Evolutionary conservation across 1,140 invertebrate species (phyloP), one percentile per base, ranked within the genome.

Genomic region (Frieseomelitta varia): DNA sequence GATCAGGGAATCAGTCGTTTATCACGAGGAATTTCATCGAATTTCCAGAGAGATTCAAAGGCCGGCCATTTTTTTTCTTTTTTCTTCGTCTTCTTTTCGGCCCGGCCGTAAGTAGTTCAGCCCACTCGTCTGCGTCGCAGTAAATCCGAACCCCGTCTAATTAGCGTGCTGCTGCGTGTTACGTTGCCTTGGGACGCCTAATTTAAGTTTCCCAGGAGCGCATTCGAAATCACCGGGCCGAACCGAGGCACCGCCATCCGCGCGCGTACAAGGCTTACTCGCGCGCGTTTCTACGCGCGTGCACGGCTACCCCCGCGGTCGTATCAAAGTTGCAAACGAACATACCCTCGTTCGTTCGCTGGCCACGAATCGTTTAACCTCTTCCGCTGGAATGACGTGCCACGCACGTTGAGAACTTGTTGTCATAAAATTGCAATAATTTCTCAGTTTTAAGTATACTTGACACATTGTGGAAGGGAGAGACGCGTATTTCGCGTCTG

Each of bases 61-160:
- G 27, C 74, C 58, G 58, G 81, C 21, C 81, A 78, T 71, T 71
- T 78, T 82, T 61, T 83, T 39, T 39, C 6, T 39, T 39, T 39
- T 3, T 39, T 39, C 4, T 39, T 39, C 4, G 4, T 39, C 4
- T 39, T 39, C 4, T 39, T 47, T 47, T 47, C 53, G 63, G 53
- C 27, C 74, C 19, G 34, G 34, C 27, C 21, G 27, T 58, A 83
- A 83, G 65, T 78, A 83, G 81, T 78, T 61, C 74, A 69, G 34
- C 39, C 65, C 74, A 78, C 81, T 82, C 51, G 82, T 51, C 68
- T n/a, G 27, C 55, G 75, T 79, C 51, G 65, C 63, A 56, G 77
- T 73, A 84, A 84, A 84, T 65, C 51, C 68, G 68, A 69, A 69
- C 21, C 81, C 81, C 82, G 77, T 84, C 82, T 79, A 84, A 84